Percentiles rank a stretch among this genome's conserved stretches.
phyloP scores from a whole-genome alignment of 2,113 vertebrate species.

The Syngnathoides biaculeatus region DNA sequence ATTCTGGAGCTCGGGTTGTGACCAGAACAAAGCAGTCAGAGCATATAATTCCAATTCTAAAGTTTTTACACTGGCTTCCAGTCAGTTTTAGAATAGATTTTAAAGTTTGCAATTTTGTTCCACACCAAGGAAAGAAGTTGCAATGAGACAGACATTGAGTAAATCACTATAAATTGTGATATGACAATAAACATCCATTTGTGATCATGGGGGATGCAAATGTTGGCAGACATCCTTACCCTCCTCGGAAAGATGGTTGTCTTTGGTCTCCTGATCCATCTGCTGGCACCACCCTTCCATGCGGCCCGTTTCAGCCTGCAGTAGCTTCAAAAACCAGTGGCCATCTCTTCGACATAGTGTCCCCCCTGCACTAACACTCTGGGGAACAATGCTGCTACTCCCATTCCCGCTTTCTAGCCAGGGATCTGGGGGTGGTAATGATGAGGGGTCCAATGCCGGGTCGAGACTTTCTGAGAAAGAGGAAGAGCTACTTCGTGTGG shows the following conservation, averaged over 20 bases:
- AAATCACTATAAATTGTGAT: not conserved
- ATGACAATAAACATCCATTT: not conserved
- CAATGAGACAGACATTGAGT: not conserved
- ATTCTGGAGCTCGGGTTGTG: too few relatives aligned
- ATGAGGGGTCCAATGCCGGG: slow-evolving; percentile 92
- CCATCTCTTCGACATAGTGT: slow-evolving; percentile 88
- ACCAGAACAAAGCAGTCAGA: too few relatives aligned
- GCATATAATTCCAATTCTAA: too few relatives aligned
- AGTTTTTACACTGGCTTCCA: too few relatives aligned
- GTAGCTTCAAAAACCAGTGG: slow-evolving; percentile 96
- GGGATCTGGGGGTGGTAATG: slow-evolving; percentile 92
- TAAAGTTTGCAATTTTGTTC: not conserved
- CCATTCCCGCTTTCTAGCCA: slow-evolving; percentile 90
- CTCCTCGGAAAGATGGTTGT: slow-evolving; percentile 96
- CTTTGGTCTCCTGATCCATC: slow-evolving; percentile 98
- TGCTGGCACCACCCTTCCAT: slow-evolving; percentile 98
- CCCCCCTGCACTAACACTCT: slow-evolving; percentile 59
- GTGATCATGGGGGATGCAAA: not conserved
- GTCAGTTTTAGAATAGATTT: too few relatives aligned
- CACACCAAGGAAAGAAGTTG: not conserved
- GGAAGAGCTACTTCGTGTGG: slow-evolving; percentile 89
- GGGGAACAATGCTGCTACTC: slow-evolving; percentile 63
- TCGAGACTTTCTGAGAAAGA: slow-evolving; percentile 96
- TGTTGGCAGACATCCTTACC: slow-evolving; percentile 66
- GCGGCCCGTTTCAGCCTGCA: slow-evolving; percentile 92